Percentiles rank a stretch among this genome's conserved stretches.
phyloP scores from a whole-genome alignment of 2,888 invertebrate genomes.

The Prenolepis imparis region DNA sequence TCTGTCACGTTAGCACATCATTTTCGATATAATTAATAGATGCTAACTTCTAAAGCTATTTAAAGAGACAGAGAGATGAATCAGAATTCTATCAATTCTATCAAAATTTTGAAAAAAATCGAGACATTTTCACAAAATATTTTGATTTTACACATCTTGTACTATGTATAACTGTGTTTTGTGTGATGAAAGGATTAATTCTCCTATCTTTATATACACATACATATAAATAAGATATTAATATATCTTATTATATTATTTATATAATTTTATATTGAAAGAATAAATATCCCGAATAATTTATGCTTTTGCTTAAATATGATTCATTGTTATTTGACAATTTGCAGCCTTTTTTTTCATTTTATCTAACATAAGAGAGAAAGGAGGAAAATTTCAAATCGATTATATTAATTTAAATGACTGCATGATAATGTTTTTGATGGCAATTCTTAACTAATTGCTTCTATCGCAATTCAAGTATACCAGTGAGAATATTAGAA shows the following conservation, averaged over 20 bases:
- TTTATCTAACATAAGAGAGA: not conserved
- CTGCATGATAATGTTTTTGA: not conserved
- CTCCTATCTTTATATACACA: not conserved
- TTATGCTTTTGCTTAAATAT: not conserved
- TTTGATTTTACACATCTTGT: not conserved
- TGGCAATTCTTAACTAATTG: not conserved
- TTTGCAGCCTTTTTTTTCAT: not conserved
- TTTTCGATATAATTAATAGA: conserved; percentile 5
- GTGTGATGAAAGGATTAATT: not conserved
- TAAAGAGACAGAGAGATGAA: not conserved
- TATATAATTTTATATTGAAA: not conserved
- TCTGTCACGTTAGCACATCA: conserved; percentile 7
- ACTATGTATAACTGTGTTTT: not conserved
- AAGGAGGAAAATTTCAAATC: not conserved
- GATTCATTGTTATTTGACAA: not conserved
- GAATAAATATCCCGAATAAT: not conserved
- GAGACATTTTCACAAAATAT: not conserved
- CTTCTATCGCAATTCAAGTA: not conserved
- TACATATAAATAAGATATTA: not conserved
- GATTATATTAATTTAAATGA: not conserved
- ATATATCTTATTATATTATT: not conserved
- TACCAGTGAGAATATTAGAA: not conserved
- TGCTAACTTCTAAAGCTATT: not conserved
- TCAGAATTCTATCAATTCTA: not conserved
- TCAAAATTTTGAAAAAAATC: too few relatives aligned